Evolutionary conservation across 2,797 vertebrate species (phyloP), one percentile per base, ranked within the genome.

Genomic region (Alca torda): DNA sequence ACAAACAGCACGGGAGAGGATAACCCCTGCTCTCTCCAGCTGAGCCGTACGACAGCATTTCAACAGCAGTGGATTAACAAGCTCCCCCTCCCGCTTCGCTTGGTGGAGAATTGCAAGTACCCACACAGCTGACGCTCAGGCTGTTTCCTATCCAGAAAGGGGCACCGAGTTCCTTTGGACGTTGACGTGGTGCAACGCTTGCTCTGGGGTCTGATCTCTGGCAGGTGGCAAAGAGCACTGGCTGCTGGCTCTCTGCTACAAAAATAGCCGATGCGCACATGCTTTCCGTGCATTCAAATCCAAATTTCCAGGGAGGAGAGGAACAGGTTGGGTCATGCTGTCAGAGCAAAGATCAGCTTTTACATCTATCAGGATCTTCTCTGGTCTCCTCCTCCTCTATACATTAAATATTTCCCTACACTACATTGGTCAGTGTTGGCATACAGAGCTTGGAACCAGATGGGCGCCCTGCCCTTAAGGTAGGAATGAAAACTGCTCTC

Each of bases 341-440:
- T 51, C 54, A 53, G 84, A 80, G 89, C 80, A 77, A 79, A 93
- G 93, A 94, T 46, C 84, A 84, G 84, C 37, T 86, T 69, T 73
- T 80, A 64, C 60, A 83, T 80, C 87, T 19, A 39, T 59, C 68
- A 35, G 64, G 50, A 56, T 64, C 28, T 33, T 63, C 54, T 83
- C 59, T 2, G 1, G 4, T 64, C 31, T 65, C 26, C 50, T 63
- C n/a, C 50, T 65, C 30, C 18, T 54, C 63, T 70, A 19, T 30
- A 26, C 7, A 33, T 53, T 13, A 18, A 15, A 4, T 57, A 64
- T 87, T 60, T 51, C 50, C 45, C 26, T 35, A 8, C 11, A 5
- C 16, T 56, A 6, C 24, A 17, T 53, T 0, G 1, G 33, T 17
- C 25, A 35, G 10, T 13, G 46, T 39, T 78, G 43, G 21, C 57